phyloP scores from a whole-genome alignment of 2,888 invertebrate species.

The Drosophila falleni region DNA sequence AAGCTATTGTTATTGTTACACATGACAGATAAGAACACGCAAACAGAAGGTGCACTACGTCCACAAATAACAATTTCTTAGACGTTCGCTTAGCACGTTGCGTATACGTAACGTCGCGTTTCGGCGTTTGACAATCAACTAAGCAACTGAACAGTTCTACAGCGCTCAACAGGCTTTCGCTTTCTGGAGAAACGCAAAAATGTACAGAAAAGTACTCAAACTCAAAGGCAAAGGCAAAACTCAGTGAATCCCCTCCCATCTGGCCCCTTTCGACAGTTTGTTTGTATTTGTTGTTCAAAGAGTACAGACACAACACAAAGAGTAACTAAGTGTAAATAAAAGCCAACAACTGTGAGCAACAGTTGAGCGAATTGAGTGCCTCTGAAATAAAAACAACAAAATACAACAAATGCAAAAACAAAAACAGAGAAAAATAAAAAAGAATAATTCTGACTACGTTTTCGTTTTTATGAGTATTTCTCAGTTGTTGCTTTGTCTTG shows the following conservation, averaged over 20 bases:
- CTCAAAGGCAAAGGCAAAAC: constrained; percentile 26
- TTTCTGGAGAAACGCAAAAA: constrained; percentile 65
- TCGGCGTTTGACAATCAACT: constrained; percentile 68
- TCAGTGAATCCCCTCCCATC: not conserved
- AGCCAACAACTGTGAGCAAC: constrained; percentile 52
- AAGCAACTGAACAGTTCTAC: constrained; percentile 30
- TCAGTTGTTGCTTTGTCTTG: constrained; percentile 19
- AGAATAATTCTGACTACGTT: constrained; percentile 44
- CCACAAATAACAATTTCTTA: constrained; percentile 4
- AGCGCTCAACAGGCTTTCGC: constrained; percentile 57
- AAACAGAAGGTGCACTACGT: constrained; percentile 7
- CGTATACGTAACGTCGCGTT: constrained; percentile 59
- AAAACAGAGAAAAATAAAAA: constrained; percentile 17
- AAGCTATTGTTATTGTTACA: constrained; percentile 59
- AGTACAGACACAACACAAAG: constrained; percentile 40
- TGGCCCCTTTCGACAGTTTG: not conserved
- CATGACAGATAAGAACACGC: constrained; percentile 60
- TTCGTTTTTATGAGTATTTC: constrained; percentile 38
- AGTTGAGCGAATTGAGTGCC: constrained; percentile 48
- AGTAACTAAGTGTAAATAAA: constrained; percentile 56
- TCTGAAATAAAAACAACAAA: constrained; percentile 26
- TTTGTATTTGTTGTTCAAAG: constrained; percentile 26
- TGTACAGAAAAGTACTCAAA: constrained; percentile 21
- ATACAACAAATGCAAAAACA: constrained; percentile 23
- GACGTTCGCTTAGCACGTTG: constrained; percentile 35